Conservation (phyloP, 2,888 invertebrate species). For the Phyllotreta striolata region DNA sequence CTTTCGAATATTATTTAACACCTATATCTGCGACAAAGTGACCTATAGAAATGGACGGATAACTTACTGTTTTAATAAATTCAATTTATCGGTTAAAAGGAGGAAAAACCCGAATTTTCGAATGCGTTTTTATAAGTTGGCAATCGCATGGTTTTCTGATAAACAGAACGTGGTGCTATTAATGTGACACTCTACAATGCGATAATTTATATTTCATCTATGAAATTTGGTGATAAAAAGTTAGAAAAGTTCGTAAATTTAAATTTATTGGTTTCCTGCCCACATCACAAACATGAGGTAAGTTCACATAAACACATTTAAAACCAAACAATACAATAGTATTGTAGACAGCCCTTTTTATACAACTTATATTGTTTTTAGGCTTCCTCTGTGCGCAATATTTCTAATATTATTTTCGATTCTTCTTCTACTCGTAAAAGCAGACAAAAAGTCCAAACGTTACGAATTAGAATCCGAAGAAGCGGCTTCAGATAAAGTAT, state of each 20-base stretch:
- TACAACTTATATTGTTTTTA: constrained; percentile 1
- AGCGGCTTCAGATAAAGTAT: not conserved
- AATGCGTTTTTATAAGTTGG: not conserved
- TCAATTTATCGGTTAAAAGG: not conserved
- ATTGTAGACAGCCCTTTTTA: not conserved
- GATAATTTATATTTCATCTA: too few species aligned
- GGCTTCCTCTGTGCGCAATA: constrained; percentile 1
- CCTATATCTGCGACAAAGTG: constrained; percentile 21
- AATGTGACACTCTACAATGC: too few species aligned
- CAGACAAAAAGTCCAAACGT: constrained; percentile 13
- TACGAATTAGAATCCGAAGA: constrained; percentile 17
- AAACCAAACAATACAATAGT: not conserved
- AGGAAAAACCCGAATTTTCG: not conserved
- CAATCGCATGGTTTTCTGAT: not conserved
- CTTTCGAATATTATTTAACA: constrained; percentile 32
- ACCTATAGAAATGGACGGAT: constrained; percentile 16
- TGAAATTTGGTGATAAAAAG: too few species aligned
- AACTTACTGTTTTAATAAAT: constrained; percentile 18
- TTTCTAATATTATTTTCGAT: not conserved
- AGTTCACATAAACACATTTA: too few species aligned
- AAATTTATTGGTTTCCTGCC: not conserved
- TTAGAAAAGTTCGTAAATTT: too few species aligned
- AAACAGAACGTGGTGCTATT: too few species aligned
- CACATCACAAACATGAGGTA: not conserved
- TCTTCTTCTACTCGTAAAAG: not conserved